These are phyloP conservation scores for Brachionus rotundiformis DNA, from an alignment of 1,140 invertebrate species.

Conservation along the genomic window DNA sequence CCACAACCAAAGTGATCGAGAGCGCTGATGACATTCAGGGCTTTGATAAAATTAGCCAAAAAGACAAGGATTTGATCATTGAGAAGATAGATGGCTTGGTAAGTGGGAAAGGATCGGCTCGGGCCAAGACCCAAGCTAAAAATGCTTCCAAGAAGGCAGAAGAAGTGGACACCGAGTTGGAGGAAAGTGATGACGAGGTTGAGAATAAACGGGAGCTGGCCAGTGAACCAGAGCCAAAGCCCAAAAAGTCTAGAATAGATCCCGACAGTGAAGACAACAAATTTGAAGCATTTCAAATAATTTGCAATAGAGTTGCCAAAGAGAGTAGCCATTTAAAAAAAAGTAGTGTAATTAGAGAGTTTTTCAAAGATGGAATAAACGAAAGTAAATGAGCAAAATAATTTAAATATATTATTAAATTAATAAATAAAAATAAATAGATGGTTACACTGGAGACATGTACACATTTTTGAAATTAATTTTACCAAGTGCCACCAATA, in stretches of 20 bases:
- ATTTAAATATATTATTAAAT: constrained; percentile 19
- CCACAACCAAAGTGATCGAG: constrained; percentile 79
- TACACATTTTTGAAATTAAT: constrained; percentile 80
- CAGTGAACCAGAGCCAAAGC: neutral
- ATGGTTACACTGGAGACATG: constrained; percentile 74
- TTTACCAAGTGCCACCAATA: constrained; percentile 78
- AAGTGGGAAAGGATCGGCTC: constrained; percentile 4
- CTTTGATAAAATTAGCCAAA: constrained; percentile 71
- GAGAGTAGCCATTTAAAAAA: constrained; percentile 79
- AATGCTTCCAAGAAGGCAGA: neutral
- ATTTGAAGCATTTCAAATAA: constrained; percentile 75
- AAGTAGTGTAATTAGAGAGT: constrained; percentile 74
- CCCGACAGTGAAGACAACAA: constrained; percentile 69
- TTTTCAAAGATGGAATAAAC: constrained; percentile 61
- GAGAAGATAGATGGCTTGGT: constrained; percentile 62
- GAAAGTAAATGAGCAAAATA: neutral
- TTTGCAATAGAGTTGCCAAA: constrained; percentile 76
- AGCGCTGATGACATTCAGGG: constrained; percentile 76
- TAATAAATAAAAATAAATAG: constrained; percentile 54
- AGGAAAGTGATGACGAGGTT: constrained; percentile 45
- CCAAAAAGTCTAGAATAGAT: neutral
- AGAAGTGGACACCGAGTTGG: neutral
- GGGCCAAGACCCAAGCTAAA: neutral
- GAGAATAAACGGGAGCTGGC: neutral
- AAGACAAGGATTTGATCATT: constrained; percentile 72